Conservation (phyloP, 2,113 vertebrate genomes). For the Nerophis lumbriciformis region DNA sequence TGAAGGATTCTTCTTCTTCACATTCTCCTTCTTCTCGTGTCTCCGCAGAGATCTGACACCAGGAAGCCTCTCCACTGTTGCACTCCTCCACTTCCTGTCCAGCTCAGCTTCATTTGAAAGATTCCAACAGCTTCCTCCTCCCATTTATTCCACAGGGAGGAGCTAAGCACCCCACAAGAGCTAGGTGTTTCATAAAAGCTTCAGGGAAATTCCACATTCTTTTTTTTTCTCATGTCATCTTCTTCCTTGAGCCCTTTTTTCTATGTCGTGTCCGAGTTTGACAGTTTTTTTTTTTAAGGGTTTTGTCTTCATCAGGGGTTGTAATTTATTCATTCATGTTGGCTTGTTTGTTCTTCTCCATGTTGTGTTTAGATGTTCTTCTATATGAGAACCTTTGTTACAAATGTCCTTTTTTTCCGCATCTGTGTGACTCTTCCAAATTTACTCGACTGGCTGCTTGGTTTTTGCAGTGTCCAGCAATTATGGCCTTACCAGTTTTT, state of each 20-base stretch:
- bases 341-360: constrained; percentile 36
- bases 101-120: constrained; percentile 66
- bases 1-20: not conserved
- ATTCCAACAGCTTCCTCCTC: constrained; percentile 61
- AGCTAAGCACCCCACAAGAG: constrained; percentile 27
- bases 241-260: constrained; percentile 37
- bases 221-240: constrained; percentile 45
- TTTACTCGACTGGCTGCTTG: constrained; percentile 47
- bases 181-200: constrained; percentile 49
- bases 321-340: constrained; percentile 73
- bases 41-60: constrained; percentile 73
- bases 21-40: constrained; percentile 7
- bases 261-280: constrained; percentile 34
- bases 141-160: constrained; percentile 34
- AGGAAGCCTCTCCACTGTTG: constrained; percentile 62
- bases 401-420: constrained; percentile 2
- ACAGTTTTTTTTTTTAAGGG: constrained; percentile 35
- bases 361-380: constrained; percentile 42
- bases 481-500: constrained; percentile 49
- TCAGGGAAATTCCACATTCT: constrained; percentile 69
- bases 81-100: constrained; percentile 71
- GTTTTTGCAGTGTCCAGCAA: constrained; percentile 28
- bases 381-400: constrained; percentile 24
- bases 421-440: constrained; percentile 37
- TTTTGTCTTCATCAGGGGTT: constrained; percentile 52